Base-by-base conservation (phyloP, 2,113 vertebrate species). In the Ailurus styani region DNA sequence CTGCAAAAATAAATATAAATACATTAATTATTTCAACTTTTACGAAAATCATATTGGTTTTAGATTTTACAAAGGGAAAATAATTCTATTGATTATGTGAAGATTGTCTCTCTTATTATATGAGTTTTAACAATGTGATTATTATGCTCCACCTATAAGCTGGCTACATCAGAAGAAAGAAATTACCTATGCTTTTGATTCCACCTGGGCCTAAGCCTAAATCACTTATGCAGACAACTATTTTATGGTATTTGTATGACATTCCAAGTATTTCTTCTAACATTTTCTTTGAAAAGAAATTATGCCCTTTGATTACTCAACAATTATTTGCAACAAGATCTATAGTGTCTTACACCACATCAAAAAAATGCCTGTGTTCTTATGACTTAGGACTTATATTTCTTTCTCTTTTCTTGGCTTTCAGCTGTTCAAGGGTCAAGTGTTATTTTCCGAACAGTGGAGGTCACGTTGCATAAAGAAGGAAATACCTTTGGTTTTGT, bases 401-500 rank as follows among this genome's bases (percentile, higher is more conserved):
- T 86, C 47, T 29, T 15, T 96, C 6, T 98, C 34, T 96, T 13
- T 82, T 87, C 93, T 17, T 75, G 66, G 3, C 57, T 17, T 79
- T 72, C 94, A 99, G 99, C 99, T 50, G 99, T 99, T 21, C 99
- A 99, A 98, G 99, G 99, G 96, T 99, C 99, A 14, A 99, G 99
- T 97, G 99, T 99, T 97, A 99, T 99, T 97, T 99, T 99, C 94
- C 99, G 99, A 99, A 99, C 99, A 0, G 99, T 99, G 79, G 99
- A 99, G 97, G 99, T 99, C 97, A 99, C 99, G 3, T 99, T 99
- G 91, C 99, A 99, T 98, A 99, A 99, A 98, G 99, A 99, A 96
- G 99, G 99, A 50, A 99, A 99, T 98, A 99, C 99, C 77, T 99
- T 99, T 73, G 99, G 99, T 96, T 99, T 99, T 96, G 99, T 99